A percentile compares a stretch with the other conserved stretches of the same genome.
Evolutionary conservation across 2,797 vertebrate genomes (phyloP).

Genomic region (Scyliorhinus canicula): DNA sequence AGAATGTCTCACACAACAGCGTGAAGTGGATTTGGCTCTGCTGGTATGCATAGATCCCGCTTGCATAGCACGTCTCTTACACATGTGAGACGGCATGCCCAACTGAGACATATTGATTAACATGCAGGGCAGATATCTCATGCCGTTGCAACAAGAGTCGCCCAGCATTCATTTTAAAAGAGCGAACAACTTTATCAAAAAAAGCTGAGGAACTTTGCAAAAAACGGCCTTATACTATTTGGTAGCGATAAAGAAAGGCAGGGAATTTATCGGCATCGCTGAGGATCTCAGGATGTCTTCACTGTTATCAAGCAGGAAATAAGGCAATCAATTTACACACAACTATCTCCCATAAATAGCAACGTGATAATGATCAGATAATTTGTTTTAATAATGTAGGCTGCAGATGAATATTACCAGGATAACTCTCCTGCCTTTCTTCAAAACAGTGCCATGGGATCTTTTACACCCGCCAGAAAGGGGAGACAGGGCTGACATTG

Average conservation of each 20-base stretch:
- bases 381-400: not conserved
- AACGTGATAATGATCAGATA: not conserved
- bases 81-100: not conserved
- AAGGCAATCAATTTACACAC: not conserved
- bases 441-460: not conserved
- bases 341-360: not conserved
- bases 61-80: not conserved
- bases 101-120: not conserved
- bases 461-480: not conserved
- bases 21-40: not conserved
- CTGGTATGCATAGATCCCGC: no score
- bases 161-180: not conserved
- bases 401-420: not conserved
- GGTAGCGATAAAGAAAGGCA: not conserved
- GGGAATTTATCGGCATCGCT: not conserved
- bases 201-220: not conserved
- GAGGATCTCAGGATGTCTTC: not conserved
- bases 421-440: not conserved
- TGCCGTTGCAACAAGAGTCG: not conserved
- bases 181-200: not conserved
- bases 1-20: not conserved
- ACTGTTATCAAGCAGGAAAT: not conserved
- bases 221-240: not conserved
- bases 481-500: not conserved
- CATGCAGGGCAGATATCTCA: not conserved